These are phyloP conservation scores for Nematolebias whitei DNA, from an alignment of 2,113 vertebrate genomes.

Conservation along the genomic window DNA sequence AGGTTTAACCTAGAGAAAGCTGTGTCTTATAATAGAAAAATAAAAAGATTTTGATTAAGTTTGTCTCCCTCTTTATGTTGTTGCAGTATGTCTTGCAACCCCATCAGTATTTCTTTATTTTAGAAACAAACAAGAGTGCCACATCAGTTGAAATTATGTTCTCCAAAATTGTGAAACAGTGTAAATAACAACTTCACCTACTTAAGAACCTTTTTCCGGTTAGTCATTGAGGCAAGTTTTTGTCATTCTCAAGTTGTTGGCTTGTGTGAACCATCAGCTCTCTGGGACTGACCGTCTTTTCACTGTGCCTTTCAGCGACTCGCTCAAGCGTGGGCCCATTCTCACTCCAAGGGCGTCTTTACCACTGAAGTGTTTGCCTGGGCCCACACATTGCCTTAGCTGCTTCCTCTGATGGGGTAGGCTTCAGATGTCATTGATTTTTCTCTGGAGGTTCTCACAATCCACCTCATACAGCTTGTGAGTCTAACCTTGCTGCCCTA, in stretches of 20 bases:
- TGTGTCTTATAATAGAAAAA: neutral
- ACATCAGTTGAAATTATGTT: neutral
- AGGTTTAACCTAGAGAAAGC: too few relatives aligned
- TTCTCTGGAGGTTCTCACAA: conserved; percentile 18
- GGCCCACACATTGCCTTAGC: conserved; percentile 21
- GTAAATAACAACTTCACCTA: neutral
- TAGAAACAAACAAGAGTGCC: too few relatives aligned
- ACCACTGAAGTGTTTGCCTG: conserved; percentile 33
- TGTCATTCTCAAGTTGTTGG: conserved; percentile 44
- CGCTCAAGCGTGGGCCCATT: conserved; percentile 57
- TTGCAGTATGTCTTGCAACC: too few relatives aligned
- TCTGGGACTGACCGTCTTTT: conserved; percentile 61
- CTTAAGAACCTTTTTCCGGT: neutral
- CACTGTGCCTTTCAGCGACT: conserved; percentile 49
- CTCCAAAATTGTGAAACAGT: conserved; percentile 24
- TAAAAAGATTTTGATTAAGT: too few relatives aligned
- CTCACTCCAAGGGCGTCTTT: conserved; percentile 39
- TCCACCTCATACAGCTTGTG: neutral
- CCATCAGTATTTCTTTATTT: too few relatives aligned
- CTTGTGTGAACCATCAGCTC: conserved; percentile 59
- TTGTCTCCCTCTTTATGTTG: too few relatives aligned
- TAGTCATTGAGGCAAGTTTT: conserved; percentile 26
- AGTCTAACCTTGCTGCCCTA: conserved; percentile 10
- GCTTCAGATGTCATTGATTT: conserved; percentile 20
- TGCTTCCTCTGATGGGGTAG: conserved; percentile 33